These are phyloP conservation scores for Cydia amplana DNA, from an alignment of 1,140 invertebrate species.

Conservation along the genomic window DNA sequence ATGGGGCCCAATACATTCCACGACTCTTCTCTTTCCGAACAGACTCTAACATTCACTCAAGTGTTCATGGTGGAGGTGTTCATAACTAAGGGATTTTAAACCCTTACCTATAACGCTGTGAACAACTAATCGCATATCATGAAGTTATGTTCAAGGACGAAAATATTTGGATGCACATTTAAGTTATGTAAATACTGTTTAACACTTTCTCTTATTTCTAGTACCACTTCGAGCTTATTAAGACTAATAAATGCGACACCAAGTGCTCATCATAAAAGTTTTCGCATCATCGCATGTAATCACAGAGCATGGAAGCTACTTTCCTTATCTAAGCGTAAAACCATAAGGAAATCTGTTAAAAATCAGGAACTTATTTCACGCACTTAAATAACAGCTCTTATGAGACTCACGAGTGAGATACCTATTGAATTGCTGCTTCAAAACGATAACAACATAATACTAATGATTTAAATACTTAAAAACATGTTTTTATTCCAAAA, in stretches of 20 bases:
- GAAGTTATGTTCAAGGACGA: no score
- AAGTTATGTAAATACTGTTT: neutral
- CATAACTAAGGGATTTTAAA: no score
- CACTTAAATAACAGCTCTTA: no score
- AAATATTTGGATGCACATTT: neutral
- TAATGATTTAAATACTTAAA: neutral
- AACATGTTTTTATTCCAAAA: no score
- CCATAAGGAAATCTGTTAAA: neutral
- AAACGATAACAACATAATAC: neutral
- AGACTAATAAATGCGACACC: conserved; percentile 10
- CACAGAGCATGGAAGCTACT: neutral
- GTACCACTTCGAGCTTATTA: neutral
- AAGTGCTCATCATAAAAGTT: neutral
- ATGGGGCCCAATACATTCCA: no score
- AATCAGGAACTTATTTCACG: neutral
- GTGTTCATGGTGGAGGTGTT: no score
- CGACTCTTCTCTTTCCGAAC: no score
- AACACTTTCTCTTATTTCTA: neutral
- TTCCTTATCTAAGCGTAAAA: neutral
- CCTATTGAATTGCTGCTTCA: no score
- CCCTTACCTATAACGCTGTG: no score
- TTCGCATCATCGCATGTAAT: conserved; percentile 2
- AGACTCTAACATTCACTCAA: no score
- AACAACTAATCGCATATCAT: no score
- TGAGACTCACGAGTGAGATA: no score